phyloP scores from a whole-genome alignment of 2,113 vertebrate genomes.

The cattle (Bos taurus) region DNA sequence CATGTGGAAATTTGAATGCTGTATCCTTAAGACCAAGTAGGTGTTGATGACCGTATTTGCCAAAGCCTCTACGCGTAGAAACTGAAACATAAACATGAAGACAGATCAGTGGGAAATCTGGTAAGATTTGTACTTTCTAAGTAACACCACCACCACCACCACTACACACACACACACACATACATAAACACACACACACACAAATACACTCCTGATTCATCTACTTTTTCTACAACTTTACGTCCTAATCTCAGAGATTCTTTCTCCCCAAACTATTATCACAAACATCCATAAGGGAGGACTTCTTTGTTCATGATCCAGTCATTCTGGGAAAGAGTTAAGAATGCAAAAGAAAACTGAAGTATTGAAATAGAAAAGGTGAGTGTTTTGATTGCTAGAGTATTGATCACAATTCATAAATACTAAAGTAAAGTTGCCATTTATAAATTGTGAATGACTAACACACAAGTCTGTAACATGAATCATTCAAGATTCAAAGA shows the following conservation, averaged over 20 bases:
- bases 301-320: background rate
- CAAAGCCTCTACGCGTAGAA: background rate
- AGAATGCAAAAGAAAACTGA: constrained; percentile 34
- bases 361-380: constrained; percentile 71
- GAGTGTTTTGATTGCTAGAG: constrained; percentile 68
- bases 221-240: background rate
- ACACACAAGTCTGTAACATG: constrained; percentile 67
- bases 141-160: background rate
- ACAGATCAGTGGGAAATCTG: background rate
- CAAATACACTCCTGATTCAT: background rate
- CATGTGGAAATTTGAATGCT: background rate
- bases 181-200: background rate
- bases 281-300: background rate
- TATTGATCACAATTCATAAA: constrained; percentile 68
- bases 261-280: background rate
- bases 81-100: background rate
- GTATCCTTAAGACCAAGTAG: background rate
- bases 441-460: constrained; percentile 79
- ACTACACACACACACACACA: background rate
- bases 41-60: background rate
- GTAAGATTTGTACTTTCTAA: background rate
- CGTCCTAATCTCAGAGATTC: background rate
- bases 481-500: constrained; percentile 60
- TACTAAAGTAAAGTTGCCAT: constrained; percentile 75
- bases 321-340: constrained; percentile 45